phyloP scores from a whole-genome alignment of 2,113 vertebrate genomes.

The Limanda limanda region DNA sequence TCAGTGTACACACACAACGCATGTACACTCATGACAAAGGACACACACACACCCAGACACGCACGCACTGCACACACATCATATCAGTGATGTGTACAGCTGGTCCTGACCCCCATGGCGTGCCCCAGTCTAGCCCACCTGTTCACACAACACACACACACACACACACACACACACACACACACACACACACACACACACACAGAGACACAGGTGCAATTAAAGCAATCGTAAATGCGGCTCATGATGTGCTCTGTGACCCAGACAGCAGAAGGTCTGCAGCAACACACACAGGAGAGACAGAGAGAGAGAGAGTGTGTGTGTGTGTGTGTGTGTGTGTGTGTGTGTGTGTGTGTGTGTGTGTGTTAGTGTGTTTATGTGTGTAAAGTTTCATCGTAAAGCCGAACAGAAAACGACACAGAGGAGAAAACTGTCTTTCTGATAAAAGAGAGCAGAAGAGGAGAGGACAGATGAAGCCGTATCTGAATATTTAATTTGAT shows the following conservation, averaged over 20 bases:
- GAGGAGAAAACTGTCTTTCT: neutral
- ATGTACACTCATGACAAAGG: slow-evolving; percentile 45
- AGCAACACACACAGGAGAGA: slow-evolving; percentile 44
- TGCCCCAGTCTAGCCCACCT: slow-evolving; percentile 70
- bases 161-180: slow-evolving; percentile 33
- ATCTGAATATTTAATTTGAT: too few species aligned
- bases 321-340: neutral
- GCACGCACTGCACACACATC: slow-evolving; percentile 45
- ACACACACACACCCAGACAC: slow-evolving; percentile 45
- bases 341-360: slow-evolving; percentile 2
- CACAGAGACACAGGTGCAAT: slow-evolving; percentile 64
- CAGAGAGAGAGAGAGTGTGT: neutral
- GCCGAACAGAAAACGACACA: neutral
- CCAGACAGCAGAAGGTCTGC: slow-evolving; percentile 75
- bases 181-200: slow-evolving; percentile 32
- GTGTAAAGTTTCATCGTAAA: neutral
- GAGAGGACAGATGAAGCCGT: too few species aligned
- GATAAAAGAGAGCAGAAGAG: neutral
- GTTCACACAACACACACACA: slow-evolving; percentile 57
- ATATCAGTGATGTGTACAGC: slow-evolving; percentile 64
- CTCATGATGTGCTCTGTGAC: slow-evolving; percentile 77
- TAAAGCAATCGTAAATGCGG: slow-evolving; percentile 75
- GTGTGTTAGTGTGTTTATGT: neutral
- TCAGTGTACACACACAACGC: slow-evolving; percentile 27
- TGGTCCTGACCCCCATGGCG: slow-evolving; percentile 71